A percentile compares a stretch with the other conserved stretches of the same genome.
phyloP scores from a whole-genome alignment of 2,113 vertebrate genomes.

The Leiothrix lutea region DNA sequence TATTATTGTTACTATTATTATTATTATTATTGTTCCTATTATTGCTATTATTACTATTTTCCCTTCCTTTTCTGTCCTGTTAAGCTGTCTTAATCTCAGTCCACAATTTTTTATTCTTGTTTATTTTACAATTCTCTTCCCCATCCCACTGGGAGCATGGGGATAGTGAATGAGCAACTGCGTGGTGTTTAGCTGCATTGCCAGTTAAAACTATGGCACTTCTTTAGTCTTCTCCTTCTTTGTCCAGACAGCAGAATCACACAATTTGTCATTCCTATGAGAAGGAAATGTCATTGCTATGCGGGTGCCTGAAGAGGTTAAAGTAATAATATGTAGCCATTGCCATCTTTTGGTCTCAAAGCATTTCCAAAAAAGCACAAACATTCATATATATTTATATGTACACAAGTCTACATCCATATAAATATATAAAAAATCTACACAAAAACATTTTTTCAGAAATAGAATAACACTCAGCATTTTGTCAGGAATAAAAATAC shows the following conservation, averaged over 20 bases:
- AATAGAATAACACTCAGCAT: neutral
- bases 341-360: neutral
- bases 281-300: neutral
- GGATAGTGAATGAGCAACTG: neutral
- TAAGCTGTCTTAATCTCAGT: neutral
- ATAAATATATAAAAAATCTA: neutral
- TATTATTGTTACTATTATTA: neutral
- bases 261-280: neutral
- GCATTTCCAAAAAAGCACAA: neutral
- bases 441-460: neutral
- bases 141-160: neutral
- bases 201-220: neutral
- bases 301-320: neutral
- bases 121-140: rapidly evolving
- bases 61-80: neutral
- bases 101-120: neutral
- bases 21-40: neutral
- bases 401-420: neutral
- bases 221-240: neutral
- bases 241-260: neutral
- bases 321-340: neutral
- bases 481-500: neutral
- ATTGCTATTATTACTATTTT: neutral
- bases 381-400: neutral
- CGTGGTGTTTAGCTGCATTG: neutral